Evolutionary conservation across 2,113 vertebrate genomes (phyloP).

Genomic region (Burhinus bistriatus): DNA sequence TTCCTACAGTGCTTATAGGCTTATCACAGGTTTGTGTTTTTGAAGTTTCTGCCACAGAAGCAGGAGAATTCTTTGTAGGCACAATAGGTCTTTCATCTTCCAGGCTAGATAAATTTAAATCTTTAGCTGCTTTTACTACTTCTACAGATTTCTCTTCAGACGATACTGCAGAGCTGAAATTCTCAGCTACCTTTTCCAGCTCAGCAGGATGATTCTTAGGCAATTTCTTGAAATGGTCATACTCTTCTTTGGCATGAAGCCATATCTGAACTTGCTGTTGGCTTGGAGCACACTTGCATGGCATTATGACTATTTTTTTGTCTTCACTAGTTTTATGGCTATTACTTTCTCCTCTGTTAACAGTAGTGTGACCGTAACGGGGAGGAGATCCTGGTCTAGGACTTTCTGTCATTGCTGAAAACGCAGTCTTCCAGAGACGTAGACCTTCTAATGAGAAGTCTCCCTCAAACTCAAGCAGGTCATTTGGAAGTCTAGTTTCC

Average conservation of each 20-base stretch:
- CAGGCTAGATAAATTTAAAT: conserved; percentile 40
- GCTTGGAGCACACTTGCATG: conserved; percentile 92
- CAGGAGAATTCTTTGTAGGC: conserved; percentile 63
- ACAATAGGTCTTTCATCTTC: conserved; percentile 64
- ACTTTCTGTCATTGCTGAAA: conserved; percentile 89
- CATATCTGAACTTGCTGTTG: conserved; percentile 88
- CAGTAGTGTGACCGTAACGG: conserved; percentile 52
- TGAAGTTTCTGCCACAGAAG: conserved; percentile 50
- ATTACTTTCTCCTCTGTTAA: conserved; percentile 65
- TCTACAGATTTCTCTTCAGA: conserved; percentile 63
- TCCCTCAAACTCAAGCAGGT: conserved; percentile 90
- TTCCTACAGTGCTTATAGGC: conserved; percentile 53
- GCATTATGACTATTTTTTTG: conserved; percentile 92
- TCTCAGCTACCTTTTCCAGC: conserved; percentile 57
- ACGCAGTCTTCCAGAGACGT: conserved; percentile 94
- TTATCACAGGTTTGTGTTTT: conserved; percentile 62
- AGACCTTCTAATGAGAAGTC: conserved; percentile 92
- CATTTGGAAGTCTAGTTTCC: conserved; percentile 86
- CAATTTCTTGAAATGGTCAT: conserved; percentile 82
- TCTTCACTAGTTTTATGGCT: conserved; percentile 73
- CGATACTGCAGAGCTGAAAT: conserved; percentile 5
- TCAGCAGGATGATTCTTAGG: conserved; percentile 61
- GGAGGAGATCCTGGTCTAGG: conserved; percentile 76
- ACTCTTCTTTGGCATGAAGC: conserved; percentile 93
- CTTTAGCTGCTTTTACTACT: conserved; percentile 58